Conservation (phyloP, 2,113 vertebrate species). For the Thalassarche chlororhynchos region DNA sequence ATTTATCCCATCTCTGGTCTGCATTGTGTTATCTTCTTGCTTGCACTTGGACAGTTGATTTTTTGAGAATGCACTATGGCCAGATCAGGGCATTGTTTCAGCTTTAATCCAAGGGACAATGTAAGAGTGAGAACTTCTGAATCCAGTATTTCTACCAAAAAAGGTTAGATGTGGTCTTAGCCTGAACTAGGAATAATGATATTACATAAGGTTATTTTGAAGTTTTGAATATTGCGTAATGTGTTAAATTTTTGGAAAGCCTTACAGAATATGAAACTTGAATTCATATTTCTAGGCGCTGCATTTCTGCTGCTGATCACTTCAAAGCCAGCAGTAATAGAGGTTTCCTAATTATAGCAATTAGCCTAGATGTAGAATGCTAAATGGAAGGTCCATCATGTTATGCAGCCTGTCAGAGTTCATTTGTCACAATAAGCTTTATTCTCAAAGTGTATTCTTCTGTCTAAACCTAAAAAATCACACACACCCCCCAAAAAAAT, state of each 20-base stretch:
- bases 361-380: neutral
- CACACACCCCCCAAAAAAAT: fast-evolving
- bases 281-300: neutral
- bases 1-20: neutral
- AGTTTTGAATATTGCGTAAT: neutral
- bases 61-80: neutral
- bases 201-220: neutral
- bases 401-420: neutral
- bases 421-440: neutral
- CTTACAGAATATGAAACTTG: neutral
- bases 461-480: neutral
- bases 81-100: neutral
- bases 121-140: neutral
- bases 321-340: neutral
- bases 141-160: neutral
- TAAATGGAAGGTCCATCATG: neutral
- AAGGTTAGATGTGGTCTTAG: neutral
- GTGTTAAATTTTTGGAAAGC: neutral
- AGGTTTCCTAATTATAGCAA: neutral
- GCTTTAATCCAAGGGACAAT: neutral
- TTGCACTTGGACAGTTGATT: neutral
- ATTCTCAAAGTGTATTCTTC: neutral
- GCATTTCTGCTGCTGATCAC: neutral
- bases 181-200: neutral
- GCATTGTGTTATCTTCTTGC: neutral